phyloP scores from a whole-genome alignment of 1,140 invertebrate species.

The Hycleus phaleratus region DNA sequence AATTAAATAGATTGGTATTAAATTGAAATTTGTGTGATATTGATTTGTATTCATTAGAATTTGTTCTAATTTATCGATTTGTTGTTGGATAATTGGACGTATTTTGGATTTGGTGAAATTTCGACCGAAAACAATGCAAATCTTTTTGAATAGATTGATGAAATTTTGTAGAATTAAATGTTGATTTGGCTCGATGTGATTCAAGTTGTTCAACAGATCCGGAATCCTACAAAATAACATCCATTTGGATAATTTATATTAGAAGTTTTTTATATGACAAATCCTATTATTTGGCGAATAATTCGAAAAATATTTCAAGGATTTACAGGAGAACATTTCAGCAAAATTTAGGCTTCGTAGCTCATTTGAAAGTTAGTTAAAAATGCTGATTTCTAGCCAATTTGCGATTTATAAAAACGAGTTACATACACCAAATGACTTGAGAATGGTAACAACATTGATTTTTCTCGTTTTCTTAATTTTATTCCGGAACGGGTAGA shows the following conservation, averaged over 20 bases:
- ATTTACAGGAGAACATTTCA: too few species aligned
- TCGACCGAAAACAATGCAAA: slow-evolving; percentile 48
- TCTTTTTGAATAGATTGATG: slow-evolving; percentile 41
- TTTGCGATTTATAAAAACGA: too few species aligned
- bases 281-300: too few species aligned
- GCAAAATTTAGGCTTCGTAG: too few species aligned
- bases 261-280: too few species aligned
- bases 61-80: slow-evolving; percentile 42
- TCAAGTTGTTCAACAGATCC: slow-evolving; percentile 39
- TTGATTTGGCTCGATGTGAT: slow-evolving; percentile 35
- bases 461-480: too few species aligned
- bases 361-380: too few species aligned
- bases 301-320: too few species aligned
- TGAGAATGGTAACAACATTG: too few species aligned
- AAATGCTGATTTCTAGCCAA: too few species aligned
- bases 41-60: slow-evolving; percentile 37
- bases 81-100: slow-evolving; percentile 45
- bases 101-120: slow-evolving; percentile 42
- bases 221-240: slow-evolving; percentile 35
- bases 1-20: slow-evolving; percentile 50
- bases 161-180: slow-evolving; percentile 38
- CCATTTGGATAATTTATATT: background rate
- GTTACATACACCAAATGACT: too few species aligned
- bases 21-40: slow-evolving; percentile 43
- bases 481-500: too few species aligned